Evolutionary conservation across 2,888 invertebrate species (phyloP), one percentile per base, ranked within the genome.

Genomic region (Panopea generosa): DNA sequence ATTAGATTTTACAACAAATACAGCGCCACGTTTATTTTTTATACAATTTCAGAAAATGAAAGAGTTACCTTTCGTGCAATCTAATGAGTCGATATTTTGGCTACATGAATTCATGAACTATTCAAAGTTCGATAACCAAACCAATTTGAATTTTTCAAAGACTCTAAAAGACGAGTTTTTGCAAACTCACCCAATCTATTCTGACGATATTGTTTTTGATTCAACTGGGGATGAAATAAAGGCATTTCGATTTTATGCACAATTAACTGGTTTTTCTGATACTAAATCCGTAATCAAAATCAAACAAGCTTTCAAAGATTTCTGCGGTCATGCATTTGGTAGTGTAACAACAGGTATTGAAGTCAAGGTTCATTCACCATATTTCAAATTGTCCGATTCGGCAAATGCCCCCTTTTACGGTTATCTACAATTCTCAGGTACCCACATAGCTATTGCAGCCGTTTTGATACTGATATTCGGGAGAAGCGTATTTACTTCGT

Each of bases 231-330:
- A 52, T 1, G 11, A 24, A 7, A 43, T 75, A 0, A 26, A 33
- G 16, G 65, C 56, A 0, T 75, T 65, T 6, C 38, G 75, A 20
- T 75, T 75, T 26, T 75, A 70, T n/a, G 59, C 65, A 27, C 49
- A 60, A 20, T 55, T 69, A 2, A 55, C 53, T 14, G 20, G 61
- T 22, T 20, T 61, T 7, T 18, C 49, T 2, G 45, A 69, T 2
- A 60, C 69, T 14, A 60, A 56, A 50, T 49, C 45, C 22, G 61
- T 65, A 60, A 70, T 75, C 11, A 16, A 29, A 26, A 59, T 66
- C 9, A 75, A 70, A 22, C 26, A 60, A 43, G 27, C 49, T 4
- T 49, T 73, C 7, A n/a, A 61, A 20, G 49, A 73, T 9, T 16
- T 67, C 26, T 60, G 66, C 18, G 61, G 61, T 16, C 40, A 49